phyloP scores from a whole-genome alignment of 2,113 vertebrate genomes.

The Sorex fumeus region DNA sequence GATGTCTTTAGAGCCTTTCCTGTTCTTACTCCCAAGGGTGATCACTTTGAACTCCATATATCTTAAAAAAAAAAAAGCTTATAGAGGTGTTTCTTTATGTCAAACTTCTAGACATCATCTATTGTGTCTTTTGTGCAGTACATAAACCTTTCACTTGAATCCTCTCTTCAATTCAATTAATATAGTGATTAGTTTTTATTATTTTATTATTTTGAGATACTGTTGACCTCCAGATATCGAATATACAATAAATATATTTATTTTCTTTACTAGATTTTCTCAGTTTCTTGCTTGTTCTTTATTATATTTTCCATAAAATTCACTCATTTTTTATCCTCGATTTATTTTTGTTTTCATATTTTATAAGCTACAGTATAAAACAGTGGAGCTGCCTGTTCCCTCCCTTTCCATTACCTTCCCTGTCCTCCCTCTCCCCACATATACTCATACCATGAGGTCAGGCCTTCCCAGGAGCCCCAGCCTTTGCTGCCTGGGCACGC shows the following conservation, averaged over 20 bases:
- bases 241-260: too few species aligned
- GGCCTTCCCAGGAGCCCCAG: conserved; percentile 87
- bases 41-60: not conserved
- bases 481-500: conserved; percentile 90
- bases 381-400: conserved; percentile 74
- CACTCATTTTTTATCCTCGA: not conserved
- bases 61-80: too few species aligned
- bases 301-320: too few species aligned
- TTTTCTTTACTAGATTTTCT: not conserved
- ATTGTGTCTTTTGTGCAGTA: too few species aligned
- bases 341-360: conserved; percentile 40
- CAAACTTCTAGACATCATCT: too few species aligned
- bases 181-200: not conserved
- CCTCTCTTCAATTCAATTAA: not conserved
- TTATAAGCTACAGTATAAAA: conserved; percentile 76
- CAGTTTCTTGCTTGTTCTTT: not conserved
- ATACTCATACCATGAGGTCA: conserved; percentile 70
- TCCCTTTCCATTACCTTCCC: too few species aligned
- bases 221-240: not conserved
- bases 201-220: not conserved
- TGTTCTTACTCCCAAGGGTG: not conserved
- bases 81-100: too few species aligned
- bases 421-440: too few species aligned
- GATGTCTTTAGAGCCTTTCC: not conserved
- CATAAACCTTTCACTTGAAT: too few species aligned